These are phyloP conservation scores for Chaetura pelagica DNA, from an alignment of 2,113 vertebrate genomes.

Conservation along the genomic window DNA sequence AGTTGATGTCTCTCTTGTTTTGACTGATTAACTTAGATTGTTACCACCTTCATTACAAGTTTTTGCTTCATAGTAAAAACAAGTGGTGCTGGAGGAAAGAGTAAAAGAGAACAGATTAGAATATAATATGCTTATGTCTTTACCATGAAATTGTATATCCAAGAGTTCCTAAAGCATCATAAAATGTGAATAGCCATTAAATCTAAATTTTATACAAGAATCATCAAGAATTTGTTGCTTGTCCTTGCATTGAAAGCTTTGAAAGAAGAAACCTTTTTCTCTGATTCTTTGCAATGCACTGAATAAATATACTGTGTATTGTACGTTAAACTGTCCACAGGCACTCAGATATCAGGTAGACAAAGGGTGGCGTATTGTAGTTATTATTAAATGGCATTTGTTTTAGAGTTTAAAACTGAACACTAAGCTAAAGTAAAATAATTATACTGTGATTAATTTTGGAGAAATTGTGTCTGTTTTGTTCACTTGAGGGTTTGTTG, in stretches of 20 bases:
- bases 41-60: not conserved
- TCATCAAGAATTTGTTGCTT: not conserved
- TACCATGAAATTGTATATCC: not conserved
- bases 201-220: not conserved
- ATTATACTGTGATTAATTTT: not conserved
- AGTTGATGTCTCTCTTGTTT: not conserved
- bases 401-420: constrained; percentile 8
- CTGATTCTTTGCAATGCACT: not conserved
- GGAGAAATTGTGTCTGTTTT: not conserved
- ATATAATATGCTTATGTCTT: not conserved
- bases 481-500: not conserved
- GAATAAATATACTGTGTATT: not conserved
- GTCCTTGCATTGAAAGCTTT: not conserved
- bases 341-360: not conserved
- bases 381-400: not conserved
- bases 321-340: not conserved
- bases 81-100: not conserved
- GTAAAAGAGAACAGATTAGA: not conserved
- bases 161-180: not conserved
- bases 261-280: not conserved
- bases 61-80: not conserved
- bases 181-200: not conserved
- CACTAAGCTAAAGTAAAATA: not conserved
- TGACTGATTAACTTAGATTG: not conserved
- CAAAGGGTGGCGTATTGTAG: not conserved